These are phyloP conservation scores for Puntigrus tetrazona DNA, from an alignment of 2,113 vertebrate species.

Conservation along the genomic window DNA sequence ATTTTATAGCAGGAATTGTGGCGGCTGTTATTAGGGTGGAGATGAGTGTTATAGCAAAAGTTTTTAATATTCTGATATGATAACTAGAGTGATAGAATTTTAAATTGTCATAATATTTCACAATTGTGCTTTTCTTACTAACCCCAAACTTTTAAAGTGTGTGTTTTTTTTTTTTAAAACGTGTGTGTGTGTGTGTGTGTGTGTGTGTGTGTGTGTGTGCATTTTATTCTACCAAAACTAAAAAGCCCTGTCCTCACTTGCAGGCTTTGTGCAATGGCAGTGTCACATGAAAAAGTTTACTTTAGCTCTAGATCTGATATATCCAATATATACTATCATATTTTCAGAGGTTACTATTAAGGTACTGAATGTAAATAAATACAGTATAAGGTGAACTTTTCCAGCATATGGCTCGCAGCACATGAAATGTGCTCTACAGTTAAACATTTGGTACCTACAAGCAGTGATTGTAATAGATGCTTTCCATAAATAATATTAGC, in stretches of 20 bases:
- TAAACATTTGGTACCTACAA: conserved; percentile 61
- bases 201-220: no score
- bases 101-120: background rate
- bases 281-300: background rate
- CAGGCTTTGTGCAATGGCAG: background rate
- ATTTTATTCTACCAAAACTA: background rate
- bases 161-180: background rate
- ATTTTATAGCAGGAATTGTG: background rate
- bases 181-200: no score
- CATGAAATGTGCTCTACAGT: conserved; percentile 51
- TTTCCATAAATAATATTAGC: conserved; percentile 37
- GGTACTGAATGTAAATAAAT: conserved; percentile 62
- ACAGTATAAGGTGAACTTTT: conserved; percentile 45
- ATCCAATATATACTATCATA: background rate
- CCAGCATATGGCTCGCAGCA: conserved; percentile 69
- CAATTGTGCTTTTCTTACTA: background rate
- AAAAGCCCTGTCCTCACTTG: background rate
- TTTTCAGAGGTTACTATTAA: conserved; percentile 29
- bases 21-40: background rate
- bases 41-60: background rate
- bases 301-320: background rate
- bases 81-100: no score
- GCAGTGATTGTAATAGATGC: conserved; percentile 43
- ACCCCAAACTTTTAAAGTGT: background rate
- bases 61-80: no score